phyloP scores from a whole-genome alignment of 2,888 invertebrate species.

The Tenthredo amoena region DNA sequence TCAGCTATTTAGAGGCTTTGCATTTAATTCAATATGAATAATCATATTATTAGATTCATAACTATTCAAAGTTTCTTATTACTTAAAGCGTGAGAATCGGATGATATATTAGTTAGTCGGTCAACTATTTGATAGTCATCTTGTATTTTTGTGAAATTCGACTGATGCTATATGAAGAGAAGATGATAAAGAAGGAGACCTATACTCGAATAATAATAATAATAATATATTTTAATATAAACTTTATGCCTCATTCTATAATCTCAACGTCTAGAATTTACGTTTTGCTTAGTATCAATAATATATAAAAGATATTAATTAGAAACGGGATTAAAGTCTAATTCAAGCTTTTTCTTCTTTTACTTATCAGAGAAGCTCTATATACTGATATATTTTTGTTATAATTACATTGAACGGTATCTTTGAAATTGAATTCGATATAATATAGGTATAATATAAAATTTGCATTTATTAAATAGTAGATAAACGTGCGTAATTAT shows the following conservation, averaged over 20 bases:
- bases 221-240: constrained; percentile 41
- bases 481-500: neutral
- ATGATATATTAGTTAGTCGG: constrained; percentile 1
- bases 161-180: constrained; percentile 2
- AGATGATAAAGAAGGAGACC: neutral
- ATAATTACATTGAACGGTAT: neutral
- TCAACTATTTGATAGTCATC: constrained; percentile 9
- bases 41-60: neutral
- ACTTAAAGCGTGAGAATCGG: neutral
- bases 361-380: neutral
- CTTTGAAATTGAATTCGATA: neutral
- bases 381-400: neutral
- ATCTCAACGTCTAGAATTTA: neutral
- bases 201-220: constrained; percentile 17
- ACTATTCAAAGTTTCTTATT: neutral
- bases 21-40: neutral
- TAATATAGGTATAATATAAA: neutral
- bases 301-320: neutral
- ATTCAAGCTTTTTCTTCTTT: neutral
- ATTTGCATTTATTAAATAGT: constrained; percentile 2
- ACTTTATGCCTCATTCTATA: constrained; percentile 22
- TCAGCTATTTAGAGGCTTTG: constrained; percentile 9
- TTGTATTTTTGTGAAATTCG: constrained; percentile 8
- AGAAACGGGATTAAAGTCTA: neutral
- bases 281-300: neutral